Conservation (phyloP, 2,113 vertebrate genomes). For the Sus scrofa region T2T-Sscrofa CM000820.6:107974001-107974500, state of each 20-base stretch:
- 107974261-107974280: background rate
- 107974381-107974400: slow-evolving; percentile 44
- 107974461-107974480: background rate
- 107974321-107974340: background rate
- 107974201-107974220: too few species aligned
- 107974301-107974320: background rate
- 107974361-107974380: background rate
- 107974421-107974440: background rate
- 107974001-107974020: too few species aligned
- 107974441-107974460: background rate
- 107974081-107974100: too few species aligned
- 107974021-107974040: too few species aligned
- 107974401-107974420: background rate
- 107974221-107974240: background rate
- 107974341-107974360: background rate
- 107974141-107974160: too few species aligned
- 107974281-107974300: background rate
- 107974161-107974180: too few species aligned
- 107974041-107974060: too few species aligned
- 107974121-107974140: too few species aligned
- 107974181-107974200: too few species aligned
- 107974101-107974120: too few species aligned
- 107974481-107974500: background rate
- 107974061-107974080: too few species aligned
- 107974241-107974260: background rate